Conservation (phyloP, 2,797 vertebrate genomes). For the Xenopus petersii region DNA sequence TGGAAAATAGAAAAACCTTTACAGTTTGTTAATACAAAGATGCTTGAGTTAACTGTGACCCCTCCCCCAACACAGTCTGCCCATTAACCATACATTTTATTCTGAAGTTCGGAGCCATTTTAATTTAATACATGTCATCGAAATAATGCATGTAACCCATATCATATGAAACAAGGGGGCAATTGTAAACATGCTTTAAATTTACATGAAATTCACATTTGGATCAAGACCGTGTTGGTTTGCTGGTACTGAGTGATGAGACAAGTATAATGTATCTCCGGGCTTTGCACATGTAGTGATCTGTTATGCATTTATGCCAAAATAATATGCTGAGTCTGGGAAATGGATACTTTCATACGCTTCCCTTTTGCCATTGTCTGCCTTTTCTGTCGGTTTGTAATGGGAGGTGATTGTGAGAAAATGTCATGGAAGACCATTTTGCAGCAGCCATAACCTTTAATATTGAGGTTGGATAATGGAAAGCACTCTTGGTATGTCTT, state of each 20-base stretch:
- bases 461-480: neutral
- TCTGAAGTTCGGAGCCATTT: neutral
- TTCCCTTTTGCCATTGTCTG: neutral
- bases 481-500: neutral
- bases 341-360: neutral
- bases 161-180: neutral
- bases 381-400: neutral
- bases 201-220: neutral
- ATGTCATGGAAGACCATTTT: neutral
- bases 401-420: conserved; percentile 1
- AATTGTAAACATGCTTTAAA: neutral
- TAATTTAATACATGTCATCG: neutral
- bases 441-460: neutral
- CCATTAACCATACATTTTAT: neutral
- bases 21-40: too few relatives aligned
- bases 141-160: neutral
- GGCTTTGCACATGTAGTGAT: neutral
- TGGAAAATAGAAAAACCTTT: too few relatives aligned
- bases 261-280: neutral
- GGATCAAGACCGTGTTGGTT: neutral
- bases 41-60: too few relatives aligned
- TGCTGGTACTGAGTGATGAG: neutral
- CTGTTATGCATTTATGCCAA: neutral
- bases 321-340: neutral
- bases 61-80: too few relatives aligned